phyloP scores from a whole-genome alignment of 2,797 vertebrate genomes.

The Brachymystax lenok region DNA sequence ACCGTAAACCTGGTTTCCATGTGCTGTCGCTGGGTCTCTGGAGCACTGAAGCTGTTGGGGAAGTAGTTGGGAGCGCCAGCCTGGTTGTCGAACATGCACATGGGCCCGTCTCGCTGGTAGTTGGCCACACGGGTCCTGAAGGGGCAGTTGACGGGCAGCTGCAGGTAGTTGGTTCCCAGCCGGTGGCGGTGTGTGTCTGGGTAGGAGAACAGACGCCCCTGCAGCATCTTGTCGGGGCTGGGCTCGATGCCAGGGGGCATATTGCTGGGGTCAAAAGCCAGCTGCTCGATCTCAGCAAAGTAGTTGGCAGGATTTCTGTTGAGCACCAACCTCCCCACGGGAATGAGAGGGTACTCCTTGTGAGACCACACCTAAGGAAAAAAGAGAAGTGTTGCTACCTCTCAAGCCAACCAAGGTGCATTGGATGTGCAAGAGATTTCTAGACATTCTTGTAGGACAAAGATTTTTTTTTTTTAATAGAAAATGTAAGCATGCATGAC shows the following conservation, averaged over 20 bases:
- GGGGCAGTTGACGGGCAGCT: constrained; percentile 95
- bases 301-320: constrained; percentile 95
- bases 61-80: constrained; percentile 95
- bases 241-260: constrained; percentile 95
- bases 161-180: constrained; percentile 92
- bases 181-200: constrained; percentile 96
- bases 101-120: constrained; percentile 93
- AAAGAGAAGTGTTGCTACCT: no score
- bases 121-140: constrained; percentile 85
- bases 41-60: constrained; percentile 93
- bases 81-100: constrained; percentile 92
- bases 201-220: constrained; percentile 94
- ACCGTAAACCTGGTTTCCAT: constrained; percentile 66
- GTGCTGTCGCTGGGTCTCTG: constrained; percentile 69
- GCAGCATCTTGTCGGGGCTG: constrained; percentile 98
- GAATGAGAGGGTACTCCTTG: constrained; percentile 88
- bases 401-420: no score
- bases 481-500: no score
- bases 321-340: constrained; percentile 91
- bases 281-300: constrained; percentile 94
- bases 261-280: constrained; percentile 95
- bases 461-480: no score
- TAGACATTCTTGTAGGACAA: no score
- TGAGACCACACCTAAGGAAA: constrained; percentile 88
- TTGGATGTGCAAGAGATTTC: no score